These are phyloP conservation scores for Luehdorfia chinensis DNA, from an alignment of 1,140 invertebrate genomes.

Conservation along the genomic window DNA sequence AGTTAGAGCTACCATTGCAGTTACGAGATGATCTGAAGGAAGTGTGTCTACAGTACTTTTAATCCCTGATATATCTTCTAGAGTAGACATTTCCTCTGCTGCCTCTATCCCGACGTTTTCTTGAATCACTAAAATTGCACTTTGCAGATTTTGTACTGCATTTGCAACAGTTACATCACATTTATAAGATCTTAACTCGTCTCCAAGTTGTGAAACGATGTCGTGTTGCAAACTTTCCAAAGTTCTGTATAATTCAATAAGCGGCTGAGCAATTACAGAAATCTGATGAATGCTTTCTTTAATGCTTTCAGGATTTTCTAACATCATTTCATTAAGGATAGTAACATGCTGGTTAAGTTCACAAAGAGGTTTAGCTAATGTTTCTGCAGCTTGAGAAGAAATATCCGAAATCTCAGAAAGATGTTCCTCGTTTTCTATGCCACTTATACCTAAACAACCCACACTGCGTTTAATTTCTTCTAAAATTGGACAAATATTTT, in stretches of 20 bases:
- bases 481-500: constrained; percentile 37
- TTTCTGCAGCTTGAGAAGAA: constrained; percentile 33
- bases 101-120: constrained; percentile 63
- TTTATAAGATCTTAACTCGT: constrained; percentile 38
- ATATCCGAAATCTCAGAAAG: constrained; percentile 59
- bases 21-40: constrained; percentile 36
- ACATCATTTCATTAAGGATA: constrained; percentile 49
- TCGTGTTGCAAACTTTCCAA: constrained; percentile 73
- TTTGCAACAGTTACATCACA: constrained; percentile 63
- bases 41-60: constrained; percentile 75
- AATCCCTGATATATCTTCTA: constrained; percentile 78
- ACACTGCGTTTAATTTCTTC: constrained; percentile 52
- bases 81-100: constrained; percentile 72
- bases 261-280: constrained; percentile 70
- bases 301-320: constrained; percentile 49
- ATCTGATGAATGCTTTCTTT: constrained; percentile 64
- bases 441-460: constrained; percentile 30
- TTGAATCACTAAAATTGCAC: constrained; percentile 75
- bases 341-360: constrained; percentile 58
- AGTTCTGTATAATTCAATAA: constrained; percentile 72
- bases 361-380: constrained; percentile 52
- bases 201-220: constrained; percentile 57
- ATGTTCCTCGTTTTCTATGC: constrained; percentile 35
- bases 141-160: constrained; percentile 75
- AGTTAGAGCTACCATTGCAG: constrained; percentile 33